Percentiles rank a stretch among this genome's conserved stretches.
phyloP scores from a whole-genome alignment of 2,797 vertebrate species.

The Tolypeutes matacus region DNA sequence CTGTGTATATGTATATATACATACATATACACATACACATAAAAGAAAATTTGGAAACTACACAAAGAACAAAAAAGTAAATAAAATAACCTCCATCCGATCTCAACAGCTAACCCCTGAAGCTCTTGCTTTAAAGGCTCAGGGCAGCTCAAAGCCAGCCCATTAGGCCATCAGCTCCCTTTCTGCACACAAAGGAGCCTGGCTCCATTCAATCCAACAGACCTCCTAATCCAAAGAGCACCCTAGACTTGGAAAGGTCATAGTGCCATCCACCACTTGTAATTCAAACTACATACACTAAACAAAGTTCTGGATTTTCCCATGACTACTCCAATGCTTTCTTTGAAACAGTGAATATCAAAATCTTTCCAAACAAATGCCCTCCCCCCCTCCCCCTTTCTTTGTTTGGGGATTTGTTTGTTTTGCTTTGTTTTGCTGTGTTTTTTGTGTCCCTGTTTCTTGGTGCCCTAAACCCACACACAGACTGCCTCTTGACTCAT shows the following conservation, averaged over 20 bases:
- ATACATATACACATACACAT: not conserved
- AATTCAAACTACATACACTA: conserved; percentile 37
- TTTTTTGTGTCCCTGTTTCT: conserved; percentile 13
- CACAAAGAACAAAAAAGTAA: conserved; percentile 34
- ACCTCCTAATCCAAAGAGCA: not conserved
- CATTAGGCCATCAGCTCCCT: not conserved
- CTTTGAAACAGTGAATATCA: conserved; percentile 47
- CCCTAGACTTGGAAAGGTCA: conserved; percentile 15
- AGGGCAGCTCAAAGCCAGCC: not conserved
- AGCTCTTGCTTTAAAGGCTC: not conserved
- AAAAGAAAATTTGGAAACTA: conserved; percentile 19
- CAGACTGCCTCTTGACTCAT: not conserved
- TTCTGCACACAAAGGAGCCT: not conserved
- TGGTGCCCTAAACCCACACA: conserved; percentile 45
- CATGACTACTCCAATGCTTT: not conserved
- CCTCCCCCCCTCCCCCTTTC: not conserved
- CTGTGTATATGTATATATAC: not conserved
- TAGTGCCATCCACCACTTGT: not conserved
- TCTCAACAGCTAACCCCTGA: not conserved
- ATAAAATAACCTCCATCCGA: conserved; percentile 10
- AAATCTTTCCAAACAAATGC: conserved; percentile 12
- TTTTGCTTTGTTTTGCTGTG: conserved; percentile 21
- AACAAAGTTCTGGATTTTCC: conserved; percentile 55
- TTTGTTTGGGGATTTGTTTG: conserved; percentile 49
- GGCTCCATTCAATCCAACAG: not conserved